Conservation (phyloP, 2,888 invertebrate species). For the Sinodicranocentrus sp. region DNA sequence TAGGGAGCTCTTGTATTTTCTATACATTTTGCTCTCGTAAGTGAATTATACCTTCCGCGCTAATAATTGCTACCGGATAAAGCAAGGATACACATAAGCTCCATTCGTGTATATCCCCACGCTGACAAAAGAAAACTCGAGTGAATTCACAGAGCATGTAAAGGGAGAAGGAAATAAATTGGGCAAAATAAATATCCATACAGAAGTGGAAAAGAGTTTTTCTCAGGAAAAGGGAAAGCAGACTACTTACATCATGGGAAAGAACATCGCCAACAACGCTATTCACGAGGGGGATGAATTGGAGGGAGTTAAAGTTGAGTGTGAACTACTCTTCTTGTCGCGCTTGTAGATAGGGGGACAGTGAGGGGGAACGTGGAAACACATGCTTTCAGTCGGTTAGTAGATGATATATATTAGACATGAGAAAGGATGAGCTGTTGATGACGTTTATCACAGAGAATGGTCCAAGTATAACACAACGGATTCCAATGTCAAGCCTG, state of each 20-base stretch:
- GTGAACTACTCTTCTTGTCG: too few relatives aligned
- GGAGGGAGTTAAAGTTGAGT: constrained; percentile 7
- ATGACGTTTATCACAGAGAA: constrained; percentile 46
- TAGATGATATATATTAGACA: too few relatives aligned
- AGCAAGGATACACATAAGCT: neutral
- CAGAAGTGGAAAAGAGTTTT: constrained; percentile 38
- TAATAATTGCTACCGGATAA: constrained; percentile 28
- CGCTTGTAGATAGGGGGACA: too few relatives aligned
- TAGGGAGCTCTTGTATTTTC: too few relatives aligned
- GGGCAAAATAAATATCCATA: constrained; percentile 63
- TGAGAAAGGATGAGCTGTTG: constrained; percentile 67
- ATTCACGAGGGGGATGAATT: constrained; percentile 19
- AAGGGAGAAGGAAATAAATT: constrained; percentile 60
- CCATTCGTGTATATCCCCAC: too few relatives aligned
- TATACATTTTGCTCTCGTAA: constrained; percentile 16
- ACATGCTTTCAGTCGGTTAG: too few relatives aligned
- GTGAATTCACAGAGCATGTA: constrained; percentile 54
- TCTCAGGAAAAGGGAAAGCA: constrained; percentile 47
- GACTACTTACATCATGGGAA: constrained; percentile 61
- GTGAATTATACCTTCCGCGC: constrained; percentile 25
- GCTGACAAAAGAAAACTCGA: constrained; percentile 30
- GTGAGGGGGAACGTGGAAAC: too few relatives aligned
- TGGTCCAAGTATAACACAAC: constrained; percentile 20
- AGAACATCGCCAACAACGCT: constrained; percentile 50
- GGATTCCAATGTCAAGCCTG: constrained; percentile 54